These are phyloP conservation scores for Polydrusus cervinus DNA, from an alignment of 2,888 invertebrate genomes.

Conservation along the genomic window DNA sequence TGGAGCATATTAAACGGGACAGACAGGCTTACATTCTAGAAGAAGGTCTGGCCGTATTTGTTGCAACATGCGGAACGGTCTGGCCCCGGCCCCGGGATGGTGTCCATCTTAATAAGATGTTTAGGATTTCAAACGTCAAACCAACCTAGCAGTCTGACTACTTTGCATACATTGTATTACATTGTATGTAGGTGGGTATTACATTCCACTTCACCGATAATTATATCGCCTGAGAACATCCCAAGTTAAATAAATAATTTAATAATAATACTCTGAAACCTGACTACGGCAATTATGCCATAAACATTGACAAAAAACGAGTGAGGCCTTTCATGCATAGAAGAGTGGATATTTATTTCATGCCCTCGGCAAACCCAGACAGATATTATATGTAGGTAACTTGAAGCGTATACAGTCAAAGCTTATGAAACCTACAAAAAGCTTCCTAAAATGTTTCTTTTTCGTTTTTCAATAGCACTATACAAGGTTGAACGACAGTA, in stretches of 20 bases:
- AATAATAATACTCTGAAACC: too few species aligned
- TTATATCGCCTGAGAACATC: background rate
- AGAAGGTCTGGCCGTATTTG: slow-evolving; percentile 8
- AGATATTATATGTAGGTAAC: too few species aligned
- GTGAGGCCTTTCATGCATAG: too few species aligned
- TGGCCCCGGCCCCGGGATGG: slow-evolving; percentile 11
- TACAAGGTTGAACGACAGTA: too few species aligned
- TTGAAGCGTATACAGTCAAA: too few species aligned
- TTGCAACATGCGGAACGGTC: slow-evolving; percentile 21
- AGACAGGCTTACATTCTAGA: background rate
- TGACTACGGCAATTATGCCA: too few species aligned
- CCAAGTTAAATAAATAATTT: background rate
- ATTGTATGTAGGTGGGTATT: background rate
- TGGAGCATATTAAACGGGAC: slow-evolving; percentile 2
- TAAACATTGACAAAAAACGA: too few species aligned
- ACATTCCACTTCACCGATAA: background rate
- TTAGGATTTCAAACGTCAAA: slow-evolving; percentile 6
- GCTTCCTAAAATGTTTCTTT: too few species aligned
- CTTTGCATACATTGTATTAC: slow-evolving; percentile 19
- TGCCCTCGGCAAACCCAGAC: too few species aligned
- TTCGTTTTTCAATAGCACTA: too few species aligned
- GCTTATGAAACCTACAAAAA: too few species aligned
- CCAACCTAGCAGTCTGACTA: background rate
- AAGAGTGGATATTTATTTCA: too few species aligned
- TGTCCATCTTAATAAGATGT: slow-evolving; percentile 18